These are phyloP conservation scores for Drosophila kanekoi DNA, from an alignment of 2,888 invertebrate species.

Conservation along the genomic window DNA sequence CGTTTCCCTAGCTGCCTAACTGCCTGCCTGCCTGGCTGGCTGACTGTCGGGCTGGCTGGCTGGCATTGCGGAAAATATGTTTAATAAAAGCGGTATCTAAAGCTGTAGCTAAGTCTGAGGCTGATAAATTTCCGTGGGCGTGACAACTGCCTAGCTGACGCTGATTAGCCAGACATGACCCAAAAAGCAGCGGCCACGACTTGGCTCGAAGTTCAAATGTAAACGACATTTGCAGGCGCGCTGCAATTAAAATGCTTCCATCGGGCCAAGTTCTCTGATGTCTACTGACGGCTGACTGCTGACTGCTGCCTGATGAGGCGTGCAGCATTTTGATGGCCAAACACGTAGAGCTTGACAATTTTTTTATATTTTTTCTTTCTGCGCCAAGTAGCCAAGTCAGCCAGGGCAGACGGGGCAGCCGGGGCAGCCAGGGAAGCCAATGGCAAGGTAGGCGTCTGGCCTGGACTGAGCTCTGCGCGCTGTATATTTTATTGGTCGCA, in stretches of 20 bases:
- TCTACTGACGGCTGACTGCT: slow-evolving; percentile 10
- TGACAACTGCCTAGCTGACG: slow-evolving; percentile 50
- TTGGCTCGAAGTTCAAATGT: slow-evolving; percentile 71
- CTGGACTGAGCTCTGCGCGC: slow-evolving; percentile 32
- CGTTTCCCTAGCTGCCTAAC: slow-evolving; percentile 54
- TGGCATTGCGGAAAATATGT: slow-evolving; percentile 56
- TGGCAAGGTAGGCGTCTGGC: slow-evolving; percentile 63
- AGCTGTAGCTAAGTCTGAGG: slow-evolving; percentile 32
- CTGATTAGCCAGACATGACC: slow-evolving; percentile 76
- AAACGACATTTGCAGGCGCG: slow-evolving; percentile 64
- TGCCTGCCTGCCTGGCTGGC: slow-evolving; percentile 12
- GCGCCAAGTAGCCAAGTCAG: slow-evolving; percentile 8
- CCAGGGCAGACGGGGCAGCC: slow-evolving; percentile 6
- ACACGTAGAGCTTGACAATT: slow-evolving; percentile 76
- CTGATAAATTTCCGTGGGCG: slow-evolving; percentile 76
- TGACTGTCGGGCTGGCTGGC: slow-evolving; percentile 14
- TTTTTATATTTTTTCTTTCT: slow-evolving; percentile 17
- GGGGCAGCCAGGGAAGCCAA: slow-evolving; percentile 28
- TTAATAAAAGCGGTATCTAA: slow-evolving; percentile 74
- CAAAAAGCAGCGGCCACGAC: slow-evolving; percentile 59
- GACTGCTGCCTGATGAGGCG: slow-evolving; percentile 63
- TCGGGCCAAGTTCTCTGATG: slow-evolving; percentile 40
- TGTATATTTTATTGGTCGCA: slow-evolving; percentile 74
- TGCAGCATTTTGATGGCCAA: slow-evolving; percentile 75
- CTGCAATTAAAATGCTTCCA: slow-evolving; percentile 73